Evolutionary conservation across 2,113 vertebrate genomes (phyloP).

Genomic region (Athene noctua): DNA sequence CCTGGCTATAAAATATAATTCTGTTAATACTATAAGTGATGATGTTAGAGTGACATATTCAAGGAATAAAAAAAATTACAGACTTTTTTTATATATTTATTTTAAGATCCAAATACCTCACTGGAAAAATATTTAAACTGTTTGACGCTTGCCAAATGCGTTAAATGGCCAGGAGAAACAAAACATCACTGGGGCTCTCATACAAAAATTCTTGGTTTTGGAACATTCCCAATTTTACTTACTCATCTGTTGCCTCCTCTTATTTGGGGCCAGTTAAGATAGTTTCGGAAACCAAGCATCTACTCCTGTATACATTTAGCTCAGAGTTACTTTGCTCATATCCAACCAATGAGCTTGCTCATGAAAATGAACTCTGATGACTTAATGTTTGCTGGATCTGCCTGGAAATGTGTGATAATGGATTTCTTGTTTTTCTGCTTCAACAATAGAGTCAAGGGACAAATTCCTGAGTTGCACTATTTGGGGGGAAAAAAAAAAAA

Average conservation of each 20-base stretch:
- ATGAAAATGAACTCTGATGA: background rate
- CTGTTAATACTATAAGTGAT: background rate
- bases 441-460: constrained; percentile 19
- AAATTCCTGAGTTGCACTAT: background rate
- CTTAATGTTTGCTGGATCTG: background rate
- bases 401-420: constrained; percentile 7
- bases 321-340: background rate
- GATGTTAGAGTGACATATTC: background rate
- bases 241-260: background rate
- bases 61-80: background rate
- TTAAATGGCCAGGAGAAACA: constrained; percentile 37
- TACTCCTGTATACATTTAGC: background rate
- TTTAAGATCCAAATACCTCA: constrained; percentile 36
- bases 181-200: background rate
- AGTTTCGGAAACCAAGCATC: background rate
- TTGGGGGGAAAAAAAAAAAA: background rate
- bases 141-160: constrained; percentile 46
- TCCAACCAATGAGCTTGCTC: background rate
- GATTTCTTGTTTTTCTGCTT: constrained; percentile 23
- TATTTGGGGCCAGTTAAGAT: constrained; percentile 11
- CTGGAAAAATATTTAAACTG: constrained; percentile 46
- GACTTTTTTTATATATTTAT: background rate
- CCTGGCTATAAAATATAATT: background rate
- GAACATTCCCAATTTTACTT: background rate
- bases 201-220: constrained; percentile 4